Base-by-base conservation (phyloP, 2,888 invertebrate species). In the Dyspetes luteomarginatus region DNA sequence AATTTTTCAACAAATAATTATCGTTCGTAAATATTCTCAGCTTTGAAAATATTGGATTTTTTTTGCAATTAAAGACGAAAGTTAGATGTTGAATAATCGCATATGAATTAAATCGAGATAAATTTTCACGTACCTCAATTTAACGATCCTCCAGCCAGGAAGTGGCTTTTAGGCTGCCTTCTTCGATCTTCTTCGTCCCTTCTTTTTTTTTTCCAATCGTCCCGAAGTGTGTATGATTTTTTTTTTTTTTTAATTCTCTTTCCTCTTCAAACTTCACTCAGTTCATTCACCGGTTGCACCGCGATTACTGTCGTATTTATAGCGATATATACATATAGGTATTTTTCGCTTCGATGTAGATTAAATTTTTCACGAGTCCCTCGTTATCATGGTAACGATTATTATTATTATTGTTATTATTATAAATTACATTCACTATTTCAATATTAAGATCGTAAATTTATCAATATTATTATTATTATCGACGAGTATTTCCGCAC, bases 281-380 rank as follows among this genome's bases (percentile, higher is more conserved):
- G 78, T 78, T 68, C 52, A 64, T 74, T 64, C 68, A 78, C 73
- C 78, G 36, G 26, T 50, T 56, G 24, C 68, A 68, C 67, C 30
- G 28, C 48, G 67, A 52, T 67, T 24, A 52, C 22, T 41, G 41
- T 30, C 30, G 56, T 41, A 24, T 67, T 36, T 67, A 36, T 15
- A 41, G n/a, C 52, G 22, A 73, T 36, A 62, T 12, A 45, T 71
- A 55, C 15, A 45, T 41, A 52, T 52, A 22, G 7, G n/a, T 67
- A 58, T 26, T 22, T 48, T 19, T 48, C 26, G 4, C 12, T 43
- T 41, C 26, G 43, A 56, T 28, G 41, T 36, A 30, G 22, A 65
- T 26, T 43, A 5, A 48, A 55, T 30, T 50, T 56, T 22, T 50
- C 50, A 67, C 67, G 67, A 41, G 15, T 22, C 30, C 19, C 50